Evolutionary conservation across 2,888 invertebrate genomes (phyloP), one percentile per base, ranked within the genome.

Genomic region (Heteromyza rotundicornis): DNA sequence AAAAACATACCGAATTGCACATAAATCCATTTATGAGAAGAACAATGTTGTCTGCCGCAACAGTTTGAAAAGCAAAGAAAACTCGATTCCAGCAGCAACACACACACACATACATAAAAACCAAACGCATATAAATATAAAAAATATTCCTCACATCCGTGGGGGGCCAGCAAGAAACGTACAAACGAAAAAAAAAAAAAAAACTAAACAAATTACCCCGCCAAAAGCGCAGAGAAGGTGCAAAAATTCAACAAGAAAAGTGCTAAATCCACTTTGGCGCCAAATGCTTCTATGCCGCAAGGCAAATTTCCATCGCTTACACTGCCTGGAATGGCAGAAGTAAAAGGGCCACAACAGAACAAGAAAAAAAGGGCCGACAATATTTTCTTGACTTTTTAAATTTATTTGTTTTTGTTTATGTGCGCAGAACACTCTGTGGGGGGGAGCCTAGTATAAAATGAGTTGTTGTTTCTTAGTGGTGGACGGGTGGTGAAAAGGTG

Each of bases 221-320:
- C 32, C 32, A 32, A 12, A 32, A 32, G 12, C 32, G 7, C 32
- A 32, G 3, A n/a, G 40, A 7, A 40, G 40, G 40, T 40, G 40
- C 8, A 40, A 40, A 40, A 8, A 40, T n/a, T n/a, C 40, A 7
- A 7, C 40, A 40, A 40, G n/a, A 40, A 40, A 40, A 40, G 12
- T n/a, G 40, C 40, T n/a, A 40, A 40, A 40, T 40, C 40, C 40
- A 40, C 40, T 40, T 40, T 40, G 40, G n/a, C 40, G 40, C 40
- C 7, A 40, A 40, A 40, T 14, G 40, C n/a, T 40, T 32, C 32
- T 8, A 12, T 12, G 40, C 40, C 40, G 10, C 40, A n/a, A 40
- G 40, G 12, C n/a, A 40, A n/a, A n/a, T 14, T n/a, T 40, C n/a
- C 40, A 40, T 3, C 16, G 40, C 40, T 40, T n/a, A 40, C 40